These are phyloP conservation scores for Charadrius vociferus DNA, from an alignment of 2,113 vertebrate species.

Conservation along the genomic window DNA sequence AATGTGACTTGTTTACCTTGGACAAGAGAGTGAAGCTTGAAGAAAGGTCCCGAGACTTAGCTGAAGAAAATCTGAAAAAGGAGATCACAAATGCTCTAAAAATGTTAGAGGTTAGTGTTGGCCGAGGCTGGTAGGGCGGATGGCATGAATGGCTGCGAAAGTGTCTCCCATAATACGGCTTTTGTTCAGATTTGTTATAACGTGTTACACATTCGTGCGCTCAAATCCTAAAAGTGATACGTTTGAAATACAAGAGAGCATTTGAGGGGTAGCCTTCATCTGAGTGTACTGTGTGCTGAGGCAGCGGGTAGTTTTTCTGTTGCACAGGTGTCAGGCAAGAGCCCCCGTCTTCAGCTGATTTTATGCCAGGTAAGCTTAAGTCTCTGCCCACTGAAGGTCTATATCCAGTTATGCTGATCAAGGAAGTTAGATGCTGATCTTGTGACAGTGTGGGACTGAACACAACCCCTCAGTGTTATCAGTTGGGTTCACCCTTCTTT, in stretches of 20 bases:
- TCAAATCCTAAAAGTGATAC: too few relatives aligned
- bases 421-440: not conserved
- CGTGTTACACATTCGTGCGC: rapidly evolving
- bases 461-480: too few relatives aligned
- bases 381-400: not conserved
- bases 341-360: not conserved
- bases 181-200: rapidly evolving
- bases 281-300: too few relatives aligned
- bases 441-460: not conserved
- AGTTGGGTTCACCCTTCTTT: not conserved
- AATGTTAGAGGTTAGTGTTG: conserved; percentile 83
- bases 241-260: not conserved
- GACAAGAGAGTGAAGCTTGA: conserved; percentile 93
- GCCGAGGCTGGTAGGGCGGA: too few relatives aligned
- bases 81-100: conserved; percentile 90
- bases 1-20: conserved; percentile 95
- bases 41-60: conserved; percentile 91
- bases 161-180: rapidly evolving
- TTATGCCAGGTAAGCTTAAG: not conserved
- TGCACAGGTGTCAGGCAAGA: not conserved
- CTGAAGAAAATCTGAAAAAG: conserved; percentile 91
- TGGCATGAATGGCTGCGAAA: not conserved
- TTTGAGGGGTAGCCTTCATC: not conserved
- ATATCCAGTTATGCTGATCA: not conserved
- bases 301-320: not conserved